Conservation (phyloP, 2,888 invertebrate species). For the Epiblema foenella region DNA sequence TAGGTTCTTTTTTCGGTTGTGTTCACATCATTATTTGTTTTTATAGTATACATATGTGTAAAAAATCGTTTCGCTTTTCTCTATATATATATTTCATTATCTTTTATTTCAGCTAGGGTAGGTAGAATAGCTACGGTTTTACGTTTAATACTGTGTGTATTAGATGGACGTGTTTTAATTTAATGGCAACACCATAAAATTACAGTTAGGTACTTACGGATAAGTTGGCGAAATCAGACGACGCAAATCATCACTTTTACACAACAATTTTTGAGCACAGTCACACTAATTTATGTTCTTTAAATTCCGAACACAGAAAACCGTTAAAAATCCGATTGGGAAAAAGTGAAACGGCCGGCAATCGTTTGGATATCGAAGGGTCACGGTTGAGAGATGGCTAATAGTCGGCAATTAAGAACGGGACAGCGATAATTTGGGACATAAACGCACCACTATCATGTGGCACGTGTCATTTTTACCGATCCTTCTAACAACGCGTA, state of each 20-base stretch:
- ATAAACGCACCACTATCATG: conserved; percentile 71
- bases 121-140: conserved; percentile 7
- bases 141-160: not conserved
- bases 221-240: conserved; percentile 60
- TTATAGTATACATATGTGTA: no score
- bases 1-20: no score
- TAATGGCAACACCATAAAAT: not conserved
- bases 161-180: not conserved
- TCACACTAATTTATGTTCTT: conserved; percentile 60
- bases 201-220: conserved; percentile 68
- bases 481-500: conserved; percentile 51
- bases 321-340: conserved; percentile 46
- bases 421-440: conserved; percentile 74
- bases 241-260: conserved; percentile 76
- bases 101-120: conserved; percentile 1
- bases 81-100: conserved; percentile 1
- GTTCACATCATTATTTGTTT: no score
- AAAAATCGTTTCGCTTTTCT: not conserved
- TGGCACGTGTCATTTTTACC: conserved; percentile 70
- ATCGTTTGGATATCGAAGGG: conserved; percentile 43
- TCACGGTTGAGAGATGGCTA: conserved; percentile 48
- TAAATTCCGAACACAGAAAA: conserved; percentile 49
- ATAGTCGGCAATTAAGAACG: conserved; percentile 71
- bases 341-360: conserved; percentile 43
- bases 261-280: conserved; percentile 61